Conservation (phyloP, 92 coral and sea anemone genomes). For the Zoanthus solanderi region DNA sequence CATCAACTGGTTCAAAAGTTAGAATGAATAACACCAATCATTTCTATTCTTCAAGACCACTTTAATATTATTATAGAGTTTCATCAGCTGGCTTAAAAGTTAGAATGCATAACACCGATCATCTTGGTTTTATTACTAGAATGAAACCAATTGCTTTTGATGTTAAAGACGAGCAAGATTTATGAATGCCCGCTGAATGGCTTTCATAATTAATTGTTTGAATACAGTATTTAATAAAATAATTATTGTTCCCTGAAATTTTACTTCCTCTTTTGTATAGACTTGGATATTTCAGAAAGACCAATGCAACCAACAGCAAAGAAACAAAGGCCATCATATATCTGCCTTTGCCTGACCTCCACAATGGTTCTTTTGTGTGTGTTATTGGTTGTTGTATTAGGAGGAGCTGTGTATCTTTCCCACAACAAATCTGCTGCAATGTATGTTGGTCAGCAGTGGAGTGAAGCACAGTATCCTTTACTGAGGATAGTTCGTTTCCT, state of each 20-base stretch:
- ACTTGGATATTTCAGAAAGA: not conserved
- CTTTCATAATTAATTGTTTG: too few relatives aligned
- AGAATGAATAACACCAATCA: too few relatives aligned
- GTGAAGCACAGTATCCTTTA: slow-evolving; percentile 79
- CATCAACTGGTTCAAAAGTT: too few relatives aligned
- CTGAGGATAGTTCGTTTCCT: slow-evolving; percentile 59
- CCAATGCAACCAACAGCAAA: not conserved
- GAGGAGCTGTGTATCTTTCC: slow-evolving; percentile 23
- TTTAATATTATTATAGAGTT: too few relatives aligned
- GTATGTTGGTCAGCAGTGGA: slow-evolving; percentile 65
- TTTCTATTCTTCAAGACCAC: too few relatives aligned
- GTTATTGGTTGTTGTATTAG: not conserved
- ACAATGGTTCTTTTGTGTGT: slow-evolving; percentile 18
- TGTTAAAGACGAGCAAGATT: too few relatives aligned
- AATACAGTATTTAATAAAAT: too few relatives aligned
- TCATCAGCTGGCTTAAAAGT: too few relatives aligned
- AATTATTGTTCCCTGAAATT: not conserved
- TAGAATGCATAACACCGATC: too few relatives aligned
- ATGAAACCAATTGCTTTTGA: too few relatives aligned
- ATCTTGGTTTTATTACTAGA: too few relatives aligned
- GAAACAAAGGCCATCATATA: slow-evolving; percentile 2
- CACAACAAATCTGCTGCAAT: slow-evolving; percentile 53
- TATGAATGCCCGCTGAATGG: too few relatives aligned
- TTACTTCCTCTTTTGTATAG: not conserved
- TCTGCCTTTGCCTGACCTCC: slow-evolving; percentile 26